Percentiles rank a stretch among this genome's conserved stretches.
phyloP scores from a whole-genome alignment of 2,113 vertebrate species.

The Athene noctua region DNA sequence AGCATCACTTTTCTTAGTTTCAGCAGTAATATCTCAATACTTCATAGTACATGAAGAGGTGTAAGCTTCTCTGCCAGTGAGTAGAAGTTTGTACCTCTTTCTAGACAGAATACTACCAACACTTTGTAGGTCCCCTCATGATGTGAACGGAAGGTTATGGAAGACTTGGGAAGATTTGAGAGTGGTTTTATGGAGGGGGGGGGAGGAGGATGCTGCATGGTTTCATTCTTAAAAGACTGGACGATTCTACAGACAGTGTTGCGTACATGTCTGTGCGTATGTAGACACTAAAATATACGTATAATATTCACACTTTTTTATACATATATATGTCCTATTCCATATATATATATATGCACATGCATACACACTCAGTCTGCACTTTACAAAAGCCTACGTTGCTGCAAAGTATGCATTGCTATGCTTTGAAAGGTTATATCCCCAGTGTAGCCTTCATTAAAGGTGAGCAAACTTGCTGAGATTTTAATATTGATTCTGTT shows the following conservation, averaged over 20 bases:
- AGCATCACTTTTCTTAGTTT: not conserved
- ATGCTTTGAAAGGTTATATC: not conserved
- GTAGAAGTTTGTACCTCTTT: not conserved
- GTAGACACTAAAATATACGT: not conserved
- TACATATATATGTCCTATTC: not conserved
- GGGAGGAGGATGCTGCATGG: not conserved
- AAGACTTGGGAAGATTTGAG: not conserved
- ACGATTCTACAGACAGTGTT: not conserved
- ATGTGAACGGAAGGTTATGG: not conserved
- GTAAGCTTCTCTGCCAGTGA: not conserved
- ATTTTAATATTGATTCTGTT: not conserved
- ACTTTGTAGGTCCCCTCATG: not conserved
- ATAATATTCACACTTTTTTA: not conserved
- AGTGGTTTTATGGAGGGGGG: not conserved
- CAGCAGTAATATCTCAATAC: not conserved
- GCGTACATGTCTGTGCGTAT: not conserved
- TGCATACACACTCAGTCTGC: accelerated
- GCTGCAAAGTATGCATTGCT: not conserved
- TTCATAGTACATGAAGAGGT: not conserved
- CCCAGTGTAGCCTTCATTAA: not conserved
- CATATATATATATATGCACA: not conserved
- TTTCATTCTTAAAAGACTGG: not conserved
- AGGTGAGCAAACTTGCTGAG: not conserved
- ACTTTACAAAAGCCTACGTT: not conserved
- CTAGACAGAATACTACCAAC: not conserved